phyloP scores from a whole-genome alignment of 2,113 vertebrate genomes.

The Periophthalmodon schlosseri region DNA sequence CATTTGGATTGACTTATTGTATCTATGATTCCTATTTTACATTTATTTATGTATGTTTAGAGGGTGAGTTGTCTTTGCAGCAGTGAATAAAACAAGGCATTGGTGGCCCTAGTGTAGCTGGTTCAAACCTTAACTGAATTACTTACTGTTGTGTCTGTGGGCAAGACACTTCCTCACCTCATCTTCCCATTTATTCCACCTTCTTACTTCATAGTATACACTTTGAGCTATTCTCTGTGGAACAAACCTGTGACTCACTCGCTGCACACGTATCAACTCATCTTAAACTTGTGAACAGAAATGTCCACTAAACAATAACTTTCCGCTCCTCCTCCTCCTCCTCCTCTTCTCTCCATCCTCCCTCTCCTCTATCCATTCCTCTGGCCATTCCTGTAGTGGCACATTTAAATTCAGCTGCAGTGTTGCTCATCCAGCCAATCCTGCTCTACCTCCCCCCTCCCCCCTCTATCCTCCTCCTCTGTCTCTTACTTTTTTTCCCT shows the following conservation, averaged over 20 bases:
- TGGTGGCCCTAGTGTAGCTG: background rate
- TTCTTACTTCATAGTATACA: background rate
- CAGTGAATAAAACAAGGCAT: background rate
- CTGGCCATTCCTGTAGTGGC: conserved; percentile 34
- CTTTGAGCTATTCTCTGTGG: background rate
- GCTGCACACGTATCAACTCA: background rate
- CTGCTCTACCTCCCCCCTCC: conserved; percentile 39
- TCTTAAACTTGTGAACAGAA: background rate
- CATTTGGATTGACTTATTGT: background rate
- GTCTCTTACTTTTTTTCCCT: background rate
- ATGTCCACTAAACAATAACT: background rate
- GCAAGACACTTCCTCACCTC: background rate
- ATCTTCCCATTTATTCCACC: background rate
- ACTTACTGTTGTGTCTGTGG: background rate
- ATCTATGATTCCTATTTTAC: background rate
- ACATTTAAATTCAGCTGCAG: conserved; percentile 64
- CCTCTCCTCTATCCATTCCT: conserved; percentile 12
- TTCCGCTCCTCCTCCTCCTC: background rate
- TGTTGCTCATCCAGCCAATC: conserved; percentile 56
- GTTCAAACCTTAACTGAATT: background rate
- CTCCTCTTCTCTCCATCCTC: conserved; percentile 10
- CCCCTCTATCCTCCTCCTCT: background rate
- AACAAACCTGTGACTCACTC: background rate
- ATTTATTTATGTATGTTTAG: background rate
- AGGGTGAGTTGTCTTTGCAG: background rate